Evolutionary conservation across 2,113 vertebrate genomes (phyloP).

Genomic region (Polypterus senegalus): DNA sequence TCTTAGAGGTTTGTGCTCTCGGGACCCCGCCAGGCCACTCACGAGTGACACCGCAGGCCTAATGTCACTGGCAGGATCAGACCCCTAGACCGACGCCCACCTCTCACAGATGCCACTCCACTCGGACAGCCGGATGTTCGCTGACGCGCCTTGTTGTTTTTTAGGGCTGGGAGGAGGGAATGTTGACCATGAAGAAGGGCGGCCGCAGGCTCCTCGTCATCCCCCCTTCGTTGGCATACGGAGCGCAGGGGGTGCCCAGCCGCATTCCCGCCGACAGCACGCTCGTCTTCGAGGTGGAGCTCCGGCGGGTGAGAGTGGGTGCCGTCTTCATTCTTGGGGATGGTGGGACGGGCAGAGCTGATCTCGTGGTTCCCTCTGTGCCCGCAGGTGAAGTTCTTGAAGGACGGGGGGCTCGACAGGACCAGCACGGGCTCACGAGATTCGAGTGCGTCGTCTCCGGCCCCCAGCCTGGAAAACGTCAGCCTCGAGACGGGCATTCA

Average conservation of each 20-base stretch:
- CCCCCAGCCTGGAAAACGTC: constrained; percentile 53
- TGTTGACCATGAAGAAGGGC: constrained; percentile 81
- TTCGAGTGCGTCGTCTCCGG: constrained; percentile 64
- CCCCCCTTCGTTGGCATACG: constrained; percentile 63
- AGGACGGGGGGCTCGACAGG: constrained; percentile 56
- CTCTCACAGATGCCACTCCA: no score
- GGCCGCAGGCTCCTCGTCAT: constrained; percentile 66
- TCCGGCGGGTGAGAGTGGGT: constrained; percentile 61
- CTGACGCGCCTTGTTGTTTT: not conserved
- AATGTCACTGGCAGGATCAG: no score
- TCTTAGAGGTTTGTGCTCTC: no score
- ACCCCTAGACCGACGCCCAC: no score
- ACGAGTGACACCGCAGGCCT: no score
- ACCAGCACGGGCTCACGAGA: constrained; percentile 58
- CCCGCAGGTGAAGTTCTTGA: constrained; percentile 71
- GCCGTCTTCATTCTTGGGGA: not conserved
- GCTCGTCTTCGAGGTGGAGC: constrained; percentile 73
- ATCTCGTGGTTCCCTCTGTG: constrained; percentile 8
- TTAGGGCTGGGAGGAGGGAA: constrained; percentile 90
- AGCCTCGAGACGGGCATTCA: constrained; percentile 32
- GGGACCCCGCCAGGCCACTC: no score
- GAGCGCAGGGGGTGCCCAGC: constrained; percentile 64
- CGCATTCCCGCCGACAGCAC: constrained; percentile 65
- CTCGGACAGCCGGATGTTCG: not conserved
- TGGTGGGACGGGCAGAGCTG: constrained; percentile 8